Evolutionary conservation across 2,797 vertebrate genomes (phyloP).

Genomic region (Gambelia wislizenii): DNA sequence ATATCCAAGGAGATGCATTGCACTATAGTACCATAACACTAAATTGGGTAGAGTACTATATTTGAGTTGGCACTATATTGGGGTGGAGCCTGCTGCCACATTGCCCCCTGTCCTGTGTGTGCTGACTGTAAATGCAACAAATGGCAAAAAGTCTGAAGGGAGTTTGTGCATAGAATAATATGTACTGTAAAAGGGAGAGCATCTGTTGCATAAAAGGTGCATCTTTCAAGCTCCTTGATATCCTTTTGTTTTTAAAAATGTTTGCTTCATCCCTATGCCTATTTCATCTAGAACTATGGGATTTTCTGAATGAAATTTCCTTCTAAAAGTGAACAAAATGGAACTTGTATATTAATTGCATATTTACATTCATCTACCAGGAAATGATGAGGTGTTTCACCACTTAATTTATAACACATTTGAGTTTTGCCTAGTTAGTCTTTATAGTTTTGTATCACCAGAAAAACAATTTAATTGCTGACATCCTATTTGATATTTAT

Average conservation of each 20-base stretch:
- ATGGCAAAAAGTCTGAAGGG: not conserved
- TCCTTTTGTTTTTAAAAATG: not conserved
- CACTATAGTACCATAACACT: too few species aligned
- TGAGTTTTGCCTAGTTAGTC: conserved; percentile 16
- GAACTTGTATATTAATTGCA: conserved; percentile 40
- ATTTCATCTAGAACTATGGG: not conserved
- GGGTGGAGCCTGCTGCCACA: not conserved
- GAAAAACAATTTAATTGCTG: conserved; percentile 24
- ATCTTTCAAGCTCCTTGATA: not conserved
- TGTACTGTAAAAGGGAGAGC: too few species aligned
- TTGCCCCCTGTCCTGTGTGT: not conserved
- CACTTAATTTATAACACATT: conserved; percentile 58
- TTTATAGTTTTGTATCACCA: conserved; percentile 36
- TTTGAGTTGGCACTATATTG: not conserved
- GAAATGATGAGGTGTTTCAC: conserved; percentile 18
- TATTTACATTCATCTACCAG: conserved; percentile 34
- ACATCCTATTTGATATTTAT: too few species aligned
- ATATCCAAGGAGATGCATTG: not conserved
- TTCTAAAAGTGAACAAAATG: conserved; percentile 14
- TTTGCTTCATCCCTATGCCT: not conserved
- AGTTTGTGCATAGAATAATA: not conserved
- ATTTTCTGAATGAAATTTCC: not conserved
- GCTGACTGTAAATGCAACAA: not conserved
- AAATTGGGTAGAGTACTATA: too few species aligned
- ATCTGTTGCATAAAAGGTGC: not conserved